phyloP scores from a whole-genome alignment of 2,888 invertebrate species.

The Melanostoma mellinum region DNA sequence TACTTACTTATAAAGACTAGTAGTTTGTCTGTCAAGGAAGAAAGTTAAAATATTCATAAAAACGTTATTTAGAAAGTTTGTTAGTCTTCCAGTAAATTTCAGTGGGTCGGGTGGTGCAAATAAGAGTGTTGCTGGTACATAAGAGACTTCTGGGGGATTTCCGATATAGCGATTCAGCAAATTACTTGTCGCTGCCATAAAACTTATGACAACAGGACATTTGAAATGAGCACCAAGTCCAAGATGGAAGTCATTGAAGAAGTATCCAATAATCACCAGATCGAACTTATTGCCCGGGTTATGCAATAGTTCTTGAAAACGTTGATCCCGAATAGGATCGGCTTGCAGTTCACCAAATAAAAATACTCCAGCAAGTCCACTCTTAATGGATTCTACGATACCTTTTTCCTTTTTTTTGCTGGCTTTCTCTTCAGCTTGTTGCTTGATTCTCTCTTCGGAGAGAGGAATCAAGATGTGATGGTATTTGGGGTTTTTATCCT shows the following conservation, averaged over 20 bases:
- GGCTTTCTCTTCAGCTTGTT: neutral
- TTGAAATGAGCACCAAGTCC: conserved; percentile 74
- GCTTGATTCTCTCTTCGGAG: conserved; percentile 38
- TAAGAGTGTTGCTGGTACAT: conserved; percentile 24
- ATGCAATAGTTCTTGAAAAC: conserved; percentile 65
- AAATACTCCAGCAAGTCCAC: neutral
- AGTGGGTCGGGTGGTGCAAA: conserved; percentile 59
- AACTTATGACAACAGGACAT: conserved; percentile 71
- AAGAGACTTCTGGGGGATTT: conserved; percentile 42
- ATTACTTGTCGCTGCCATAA: neutral
- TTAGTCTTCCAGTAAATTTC: conserved; percentile 75
- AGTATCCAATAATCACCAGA: conserved; percentile 73
- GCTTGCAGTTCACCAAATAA: conserved; percentile 2
- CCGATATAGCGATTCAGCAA: conserved; percentile 26
- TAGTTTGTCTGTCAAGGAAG: neutral
- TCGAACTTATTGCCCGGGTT: conserved; percentile 70
- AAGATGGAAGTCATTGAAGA: conserved; percentile 71
- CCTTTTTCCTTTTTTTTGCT: neutral
- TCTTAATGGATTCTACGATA: neutral
- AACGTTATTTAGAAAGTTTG: conserved; percentile 62
- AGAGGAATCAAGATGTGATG: conserved; percentile 77
- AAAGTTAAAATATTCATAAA: neutral
- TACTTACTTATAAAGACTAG: conserved; percentile 23
- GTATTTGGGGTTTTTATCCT: conserved; percentile 77
- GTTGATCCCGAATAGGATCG: conserved; percentile 34